Conservation (phyloP, 2,888 invertebrate species). For the Rhorus exstirpatorius region DNA sequence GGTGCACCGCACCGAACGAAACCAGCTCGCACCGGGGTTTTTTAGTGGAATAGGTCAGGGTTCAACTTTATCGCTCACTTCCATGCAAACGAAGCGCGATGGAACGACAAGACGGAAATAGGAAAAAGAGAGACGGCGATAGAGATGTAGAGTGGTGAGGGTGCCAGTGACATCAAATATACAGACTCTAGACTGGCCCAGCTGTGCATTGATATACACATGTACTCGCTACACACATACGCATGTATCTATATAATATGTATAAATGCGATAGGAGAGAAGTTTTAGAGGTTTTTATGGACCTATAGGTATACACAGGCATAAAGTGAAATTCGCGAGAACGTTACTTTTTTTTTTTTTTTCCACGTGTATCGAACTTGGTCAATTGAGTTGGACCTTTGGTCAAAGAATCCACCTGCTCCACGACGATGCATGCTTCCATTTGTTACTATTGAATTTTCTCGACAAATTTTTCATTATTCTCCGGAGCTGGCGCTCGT, state of each 20-base stretch:
- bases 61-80: conserved; percentile 74
- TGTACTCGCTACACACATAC: neutral
- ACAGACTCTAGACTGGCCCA: conserved; percentile 51
- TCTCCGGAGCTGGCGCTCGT: neutral
- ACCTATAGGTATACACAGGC: neutral
- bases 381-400: conserved; percentile 38
- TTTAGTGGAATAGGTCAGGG: conserved; percentile 78
- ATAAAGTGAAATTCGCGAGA: conserved; percentile 26
- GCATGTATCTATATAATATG: conserved; percentile 2
- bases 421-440: conserved; percentile 3
- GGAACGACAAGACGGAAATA: conserved; percentile 39
- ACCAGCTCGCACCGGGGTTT: conserved; percentile 72
- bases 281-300: neutral
- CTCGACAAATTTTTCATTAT: conserved; percentile 45
- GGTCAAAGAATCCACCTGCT: conserved; percentile 36
- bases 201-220: conserved; percentile 47
- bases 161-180: conserved; percentile 58
- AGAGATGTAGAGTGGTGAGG: conserved; percentile 24
- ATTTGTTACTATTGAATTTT: conserved; percentile 25
- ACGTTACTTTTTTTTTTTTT: conserved; percentile 3
- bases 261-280: conserved; percentile 1
- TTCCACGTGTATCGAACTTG: conserved; percentile 41
- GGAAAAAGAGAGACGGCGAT: neutral
- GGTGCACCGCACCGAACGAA: conserved; percentile 75
- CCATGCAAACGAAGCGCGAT: conserved; percentile 72